Percentiles rank a stretch among this genome's conserved stretches.
phyloP scores from a whole-genome alignment of 2,113 vertebrate genomes.

The Eclectus roratus region DNA sequence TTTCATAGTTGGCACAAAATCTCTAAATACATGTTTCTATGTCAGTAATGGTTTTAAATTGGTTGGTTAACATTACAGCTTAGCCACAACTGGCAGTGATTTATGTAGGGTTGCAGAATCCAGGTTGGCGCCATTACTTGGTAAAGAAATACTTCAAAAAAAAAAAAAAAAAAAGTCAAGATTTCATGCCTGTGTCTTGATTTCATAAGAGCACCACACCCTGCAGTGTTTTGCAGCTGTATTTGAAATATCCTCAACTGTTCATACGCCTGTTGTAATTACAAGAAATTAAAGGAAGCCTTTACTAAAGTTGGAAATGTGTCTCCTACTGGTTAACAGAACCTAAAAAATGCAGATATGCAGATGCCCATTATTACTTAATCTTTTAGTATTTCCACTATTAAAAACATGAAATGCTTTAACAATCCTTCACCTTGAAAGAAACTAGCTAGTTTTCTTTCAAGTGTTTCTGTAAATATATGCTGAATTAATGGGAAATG shows the following conservation, averaged over 20 bases:
- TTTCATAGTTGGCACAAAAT: constrained; percentile 69
- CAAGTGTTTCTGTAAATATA: not conserved
- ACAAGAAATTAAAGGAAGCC: not conserved
- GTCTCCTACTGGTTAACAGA: not conserved
- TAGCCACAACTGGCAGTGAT: constrained; percentile 70
- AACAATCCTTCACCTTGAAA: not conserved
- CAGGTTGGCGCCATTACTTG: constrained; percentile 62
- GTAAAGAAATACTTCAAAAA: not conserved
- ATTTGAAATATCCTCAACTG: not conserved
- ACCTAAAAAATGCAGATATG: not conserved
- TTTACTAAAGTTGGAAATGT: not conserved
- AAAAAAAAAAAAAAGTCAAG: not conserved
- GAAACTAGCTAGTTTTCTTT: not conserved
- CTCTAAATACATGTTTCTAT: constrained; percentile 76
- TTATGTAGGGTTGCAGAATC: constrained; percentile 64
- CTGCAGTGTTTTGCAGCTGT: not conserved
- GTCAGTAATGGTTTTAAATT: constrained; percentile 78
- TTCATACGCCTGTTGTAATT: not conserved
- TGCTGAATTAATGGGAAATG: not conserved
- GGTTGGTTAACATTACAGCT: constrained; percentile 75
- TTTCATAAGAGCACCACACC: constrained; percentile 43
- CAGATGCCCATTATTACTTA: not conserved
- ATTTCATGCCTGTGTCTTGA: not conserved
- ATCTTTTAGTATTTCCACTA: not conserved
- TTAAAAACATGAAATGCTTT: not conserved